A percentile compares a stretch with the other conserved stretches of the same genome.
Conservation (phyloP, 2,888 invertebrate species). For the Diachrysia chrysitis region DNA sequence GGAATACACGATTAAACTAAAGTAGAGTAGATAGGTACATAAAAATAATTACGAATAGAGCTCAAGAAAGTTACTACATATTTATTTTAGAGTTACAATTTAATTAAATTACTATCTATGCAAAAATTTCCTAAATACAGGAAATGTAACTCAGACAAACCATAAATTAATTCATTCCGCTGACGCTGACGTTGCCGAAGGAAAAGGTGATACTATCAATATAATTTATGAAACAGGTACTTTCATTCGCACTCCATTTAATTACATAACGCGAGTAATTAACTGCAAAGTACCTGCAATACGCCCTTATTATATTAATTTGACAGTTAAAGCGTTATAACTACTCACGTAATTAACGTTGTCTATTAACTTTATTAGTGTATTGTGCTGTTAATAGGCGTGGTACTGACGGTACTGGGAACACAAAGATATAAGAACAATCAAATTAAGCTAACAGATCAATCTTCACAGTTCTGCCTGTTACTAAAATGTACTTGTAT, state of each 20-base stretch:
- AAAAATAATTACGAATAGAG: too few species aligned
- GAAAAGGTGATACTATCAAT: constrained; percentile 2
- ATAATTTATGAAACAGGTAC: constrained; percentile 4
- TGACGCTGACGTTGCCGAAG: not conserved
- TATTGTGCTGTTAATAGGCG: constrained; percentile 26
- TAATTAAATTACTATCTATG: not conserved
- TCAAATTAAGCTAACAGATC: not conserved
- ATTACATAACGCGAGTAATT: constrained; percentile 23
- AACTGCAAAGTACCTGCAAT: constrained; percentile 17
- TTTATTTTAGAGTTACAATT: not conserved
- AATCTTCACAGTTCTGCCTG: not conserved
- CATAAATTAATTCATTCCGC: not conserved
- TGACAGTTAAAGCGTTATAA: constrained; percentile 32
- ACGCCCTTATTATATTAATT: constrained; percentile 34
- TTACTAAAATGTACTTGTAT: not conserved
- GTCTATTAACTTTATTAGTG: constrained; percentile 42
- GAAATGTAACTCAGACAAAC: not conserved
- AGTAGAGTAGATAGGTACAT: too few species aligned
- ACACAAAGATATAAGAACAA: not conserved
- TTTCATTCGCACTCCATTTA: constrained; percentile 1
- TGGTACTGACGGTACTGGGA: not conserved
- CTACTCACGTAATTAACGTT: constrained; percentile 40
- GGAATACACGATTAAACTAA: too few species aligned
- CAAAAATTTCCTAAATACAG: not conserved
- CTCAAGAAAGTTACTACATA: too few species aligned